A percentile compares a stretch with the other conserved stretches of the same genome.
Conservation (phyloP, 2,797 vertebrate genomes). For the Echiichthys vipera region DNA sequence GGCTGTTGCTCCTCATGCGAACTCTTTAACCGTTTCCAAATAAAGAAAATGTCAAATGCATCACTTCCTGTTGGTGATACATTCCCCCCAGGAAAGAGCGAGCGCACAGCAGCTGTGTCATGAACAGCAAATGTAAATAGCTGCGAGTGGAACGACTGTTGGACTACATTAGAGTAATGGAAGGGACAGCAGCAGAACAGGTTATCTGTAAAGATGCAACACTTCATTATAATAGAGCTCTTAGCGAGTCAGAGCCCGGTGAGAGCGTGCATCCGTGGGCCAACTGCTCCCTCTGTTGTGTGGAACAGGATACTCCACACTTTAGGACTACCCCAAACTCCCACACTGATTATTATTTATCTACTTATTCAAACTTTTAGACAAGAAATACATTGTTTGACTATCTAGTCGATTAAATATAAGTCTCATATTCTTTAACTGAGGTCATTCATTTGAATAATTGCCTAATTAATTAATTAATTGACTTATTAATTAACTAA, state of each 20-base stretch:
- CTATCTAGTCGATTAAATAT: background rate
- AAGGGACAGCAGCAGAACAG: background rate
- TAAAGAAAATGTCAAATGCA: conserved; percentile 30
- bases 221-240: background rate
- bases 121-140: background rate
- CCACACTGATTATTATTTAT: background rate
- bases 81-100: background rate
- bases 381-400: background rate
- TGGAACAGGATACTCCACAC: background rate
- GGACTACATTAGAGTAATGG: background rate
- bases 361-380: background rate
- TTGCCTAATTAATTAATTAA: background rate
- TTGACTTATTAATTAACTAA: no score
- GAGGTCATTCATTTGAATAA: background rate
- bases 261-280: conserved; percentile 4
- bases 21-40: conserved; percentile 22
- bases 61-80: conserved; percentile 35
- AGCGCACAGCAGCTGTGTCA: background rate
- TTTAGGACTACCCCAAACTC: background rate
- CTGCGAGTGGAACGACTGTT: no score
- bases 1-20: background rate
- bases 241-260: background rate
- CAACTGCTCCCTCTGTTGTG: conserved; percentile 32
- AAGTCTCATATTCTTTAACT: background rate
- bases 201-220: background rate